Base-by-base conservation (phyloP, 2,888 invertebrate genomes). In the Campopleginae sp. region DNA sequence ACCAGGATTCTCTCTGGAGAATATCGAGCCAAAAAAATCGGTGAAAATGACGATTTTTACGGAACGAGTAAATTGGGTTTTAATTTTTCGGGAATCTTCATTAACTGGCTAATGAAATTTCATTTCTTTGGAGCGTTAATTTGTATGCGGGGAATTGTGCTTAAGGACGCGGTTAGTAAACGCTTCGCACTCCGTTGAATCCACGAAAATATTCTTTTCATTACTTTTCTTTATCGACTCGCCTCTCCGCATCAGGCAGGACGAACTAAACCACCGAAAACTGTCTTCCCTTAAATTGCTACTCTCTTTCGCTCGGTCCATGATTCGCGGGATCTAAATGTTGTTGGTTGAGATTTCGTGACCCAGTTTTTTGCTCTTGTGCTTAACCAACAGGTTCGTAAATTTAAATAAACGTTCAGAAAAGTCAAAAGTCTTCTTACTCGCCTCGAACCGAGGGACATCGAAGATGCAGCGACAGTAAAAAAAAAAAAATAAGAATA, bases 1-100 rank as follows among this genome's bases (percentile, higher is more conserved):
- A 17, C 97, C 97, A 70, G 95, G 91, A 94, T 97, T 95, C 80
- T 95, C 93, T n/a, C 93, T 92, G 85, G 5, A 48, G 12, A 1
- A 42, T 12, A 23, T 23, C 0, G 23, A 46, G 4, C 17, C 1
- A 46, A 31, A 70, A 31, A 31, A 23, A 46, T 19, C 1, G 5
- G 8, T 10, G 12, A 38, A 51, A 23, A 46, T 46, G 0, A n/a
- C 3, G 7, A 48, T 17, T 5, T 48, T 17, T 48, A 48, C 3
- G 27, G 8, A 27, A n/a, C n/a, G 17, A 58, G 12, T 23, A 0
- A 54, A 10, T 54, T 23, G 23, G 23, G 12, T 23, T 6, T 1
- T 46, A 17, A 42, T 42, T 42, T n/a, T n/a, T n/a, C n/a, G n/a
- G n/a, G 7, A 38, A 38, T 7, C 38, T 38, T 38, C 6, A 38